phyloP scores from a whole-genome alignment of 1,140 invertebrate species.

The Drosophila willistoni region DNA sequence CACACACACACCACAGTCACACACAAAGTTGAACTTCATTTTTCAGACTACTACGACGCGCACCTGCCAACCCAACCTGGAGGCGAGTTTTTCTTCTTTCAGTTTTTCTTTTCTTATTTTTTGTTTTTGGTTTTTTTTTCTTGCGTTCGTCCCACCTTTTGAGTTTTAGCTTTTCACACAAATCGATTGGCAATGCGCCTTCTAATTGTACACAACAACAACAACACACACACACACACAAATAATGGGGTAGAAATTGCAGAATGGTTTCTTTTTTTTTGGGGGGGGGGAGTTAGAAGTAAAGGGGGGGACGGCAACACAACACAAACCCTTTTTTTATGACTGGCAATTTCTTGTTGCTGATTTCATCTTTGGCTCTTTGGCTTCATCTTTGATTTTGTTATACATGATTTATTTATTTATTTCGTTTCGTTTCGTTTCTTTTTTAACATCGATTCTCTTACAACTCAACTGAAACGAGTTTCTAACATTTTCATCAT shows the following conservation, averaged over 20 bases:
- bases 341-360: conserved; percentile 79
- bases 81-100: conserved; percentile 36
- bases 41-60: conserved; percentile 67
- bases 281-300: conserved; percentile 15
- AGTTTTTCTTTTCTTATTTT: conserved; percentile 38
- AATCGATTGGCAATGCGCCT: conserved; percentile 79
- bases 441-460: neutral
- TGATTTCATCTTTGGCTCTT: conserved; percentile 79
- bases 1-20: neutral
- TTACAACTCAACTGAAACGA: conserved; percentile 20
- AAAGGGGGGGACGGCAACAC: conserved; percentile 9
- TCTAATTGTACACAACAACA: conserved; percentile 75
- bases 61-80: conserved; percentile 60
- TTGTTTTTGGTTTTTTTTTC: conserved; percentile 37
- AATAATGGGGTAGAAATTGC: conserved; percentile 41
- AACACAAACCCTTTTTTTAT: conserved; percentile 77
- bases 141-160: conserved; percentile 65
- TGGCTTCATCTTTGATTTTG: conserved; percentile 64
- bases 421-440: neutral
- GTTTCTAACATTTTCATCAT: conserved; percentile 46
- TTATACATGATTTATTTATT: conserved; percentile 70
- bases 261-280: neutral
- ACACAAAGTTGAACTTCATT: conserved; percentile 66
- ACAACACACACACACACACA: conserved; percentile 25
- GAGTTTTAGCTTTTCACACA: conserved; percentile 76